Evolutionary conservation across 1,140 invertebrate genomes (phyloP).

Genomic region (Odontomachus brunneus): DNA sequence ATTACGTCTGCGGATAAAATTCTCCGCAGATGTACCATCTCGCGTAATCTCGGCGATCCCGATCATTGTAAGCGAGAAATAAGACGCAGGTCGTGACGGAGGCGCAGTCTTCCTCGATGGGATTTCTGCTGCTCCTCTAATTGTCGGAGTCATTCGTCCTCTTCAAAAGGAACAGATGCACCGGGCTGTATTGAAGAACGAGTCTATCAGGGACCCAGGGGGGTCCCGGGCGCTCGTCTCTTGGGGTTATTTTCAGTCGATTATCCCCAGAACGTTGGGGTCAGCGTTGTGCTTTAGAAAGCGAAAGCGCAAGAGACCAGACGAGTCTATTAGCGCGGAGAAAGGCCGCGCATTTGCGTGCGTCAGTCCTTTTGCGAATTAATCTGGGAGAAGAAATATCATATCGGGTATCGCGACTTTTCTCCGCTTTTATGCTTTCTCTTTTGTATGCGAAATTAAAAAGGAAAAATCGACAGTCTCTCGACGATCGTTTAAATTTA

Average conservation of each 20-base stretch:
- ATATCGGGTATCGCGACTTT: background rate
- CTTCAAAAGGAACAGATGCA: constrained; percentile 82
- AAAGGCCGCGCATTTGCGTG: constrained; percentile 48
- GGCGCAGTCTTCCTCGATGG: constrained; percentile 40
- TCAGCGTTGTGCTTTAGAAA: constrained; percentile 73
- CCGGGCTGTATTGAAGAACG: constrained; percentile 73
- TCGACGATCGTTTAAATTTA: too few species aligned
- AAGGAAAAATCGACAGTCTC: too few species aligned
- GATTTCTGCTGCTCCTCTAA: constrained; percentile 74
- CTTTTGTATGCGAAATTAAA: background rate
- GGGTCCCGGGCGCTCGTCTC: constrained; percentile 75
- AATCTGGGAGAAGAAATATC: constrained; percentile 40
- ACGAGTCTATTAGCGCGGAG: constrained; percentile 78
- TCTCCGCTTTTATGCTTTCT: background rate
- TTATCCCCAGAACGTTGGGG: constrained; percentile 81
- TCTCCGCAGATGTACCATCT: constrained; percentile 13
- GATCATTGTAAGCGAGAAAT: constrained; percentile 64
- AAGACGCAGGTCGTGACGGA: constrained; percentile 64
- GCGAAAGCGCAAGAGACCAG: constrained; percentile 66
- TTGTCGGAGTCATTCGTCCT: constrained; percentile 81
- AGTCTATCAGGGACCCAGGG: constrained; percentile 60
- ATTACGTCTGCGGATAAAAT: constrained; percentile 32
- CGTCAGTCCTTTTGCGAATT: constrained; percentile 34
- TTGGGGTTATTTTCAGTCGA: constrained; percentile 85
- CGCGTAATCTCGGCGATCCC: constrained; percentile 65